Evolutionary conservation across 2,797 vertebrate genomes (phyloP), one percentile per base, ranked within the genome.

Genomic region (Microcaecilia unicolor): DNA sequence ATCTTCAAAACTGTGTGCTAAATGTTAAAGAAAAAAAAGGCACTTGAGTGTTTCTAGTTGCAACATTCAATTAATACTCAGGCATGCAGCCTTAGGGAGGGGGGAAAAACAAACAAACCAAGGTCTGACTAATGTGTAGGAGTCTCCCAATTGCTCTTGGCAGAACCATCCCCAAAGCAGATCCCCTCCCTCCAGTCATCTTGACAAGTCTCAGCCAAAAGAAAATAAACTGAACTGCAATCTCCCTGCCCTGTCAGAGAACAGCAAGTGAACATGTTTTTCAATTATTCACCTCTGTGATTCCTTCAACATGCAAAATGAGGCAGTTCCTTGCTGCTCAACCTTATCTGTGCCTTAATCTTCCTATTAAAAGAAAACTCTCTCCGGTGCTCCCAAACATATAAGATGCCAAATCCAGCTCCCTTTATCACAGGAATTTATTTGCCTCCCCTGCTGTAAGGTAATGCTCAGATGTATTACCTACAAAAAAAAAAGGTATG

Each of bases 111-210:
- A 71, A n/a, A n/a, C n/a, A n/a, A n/a, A n/a, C n/a, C 46, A 39
- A 47, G 32, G 60, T 72, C 61, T 78, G 75, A 80, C 61, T 79
- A 77, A 77, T 54, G 44, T 23, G 60, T 60, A 60, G 59, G 72
- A 70, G 73, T 57, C 62, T 78, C 67, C 67, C 73, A 58, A 72
- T 64, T 57, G 48, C 58, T 70, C 67, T 76, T 79, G 73, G 76
- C 78, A 73, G 63, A 38, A 55, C 44, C 64, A 66, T 50, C 61
- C 11, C 59, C 51, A 44, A 46, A 58, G 41, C 34, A 1, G 45
- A 58, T 76, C 83, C 84, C 83, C 86, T 86, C 85, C 89, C 81
- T 86, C 84, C 92, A 86, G 90, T 92, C 88, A 88, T 86, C 58
- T 70, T 74, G 34, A 55, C 71, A 58, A 64, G 55, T 70, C 41